Base-by-base conservation (phyloP, 2,797 vertebrate species). In the Pangasius macronema region DNA sequence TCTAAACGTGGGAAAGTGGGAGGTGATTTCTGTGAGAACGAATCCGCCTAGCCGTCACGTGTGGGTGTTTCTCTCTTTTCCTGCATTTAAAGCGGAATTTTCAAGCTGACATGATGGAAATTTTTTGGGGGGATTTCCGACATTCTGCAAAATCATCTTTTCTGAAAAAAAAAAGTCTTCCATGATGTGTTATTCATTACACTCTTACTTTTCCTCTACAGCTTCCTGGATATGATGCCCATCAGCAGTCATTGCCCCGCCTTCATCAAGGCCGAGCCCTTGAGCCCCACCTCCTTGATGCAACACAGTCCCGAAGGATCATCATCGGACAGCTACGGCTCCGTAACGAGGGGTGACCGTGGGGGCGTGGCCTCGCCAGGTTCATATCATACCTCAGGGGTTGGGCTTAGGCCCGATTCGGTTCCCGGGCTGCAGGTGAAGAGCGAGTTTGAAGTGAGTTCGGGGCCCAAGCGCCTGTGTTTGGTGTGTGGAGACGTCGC, bases 401-500 rank as follows among this genome's bases (percentile, higher is more conserved):
- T 94, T 0, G 95, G 94, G 87, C 94, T 97, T 5, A 96, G 94
- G 42, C 95, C 95, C 24, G 95, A 94, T 0, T 95, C 94, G 73
- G 93, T 95, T 0, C 95, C 96, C 91, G 97, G 97, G 87, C 96
- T 96, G 57, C 97, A 97, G 94, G 97, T 96, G 95, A 99, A 99
- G 96, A 98, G 97, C 80, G 97, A 98, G 93, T 99, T 97, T 90
- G 98, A 98, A 96, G 96, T 98, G 92, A 97, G 97, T 93, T 96
- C 98, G 1, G 97, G 98, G 95, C 97, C 97, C 93, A 99, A 99
- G 95, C 97, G 98, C 90, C 91, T 98, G 93, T 99, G 98, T 91
- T 96, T 99, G 92, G 98, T 99, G 94, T 99, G 98, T 16, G 98
- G 98, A 6, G 98, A 99, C 91, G 97, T 99, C 88, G 98, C 97